A percentile compares a stretch with the other conserved stretches of the same genome.
phyloP scores from a whole-genome alignment of 92 coral and sea anemone species.

The Zoanthus solanderi region DNA sequence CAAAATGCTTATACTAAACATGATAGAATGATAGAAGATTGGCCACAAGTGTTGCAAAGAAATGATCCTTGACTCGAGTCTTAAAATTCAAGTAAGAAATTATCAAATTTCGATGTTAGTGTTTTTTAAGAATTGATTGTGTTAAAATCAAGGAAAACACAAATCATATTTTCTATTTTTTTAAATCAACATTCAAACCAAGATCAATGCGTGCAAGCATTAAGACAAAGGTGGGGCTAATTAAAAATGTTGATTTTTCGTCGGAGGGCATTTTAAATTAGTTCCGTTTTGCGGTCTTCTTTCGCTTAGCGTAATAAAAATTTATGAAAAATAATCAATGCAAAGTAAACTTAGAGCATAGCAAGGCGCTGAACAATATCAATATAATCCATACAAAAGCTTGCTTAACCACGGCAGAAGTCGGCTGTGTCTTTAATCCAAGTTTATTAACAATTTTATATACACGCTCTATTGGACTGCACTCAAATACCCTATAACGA shows the following conservation, averaged over 20 bases:
- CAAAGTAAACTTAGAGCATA: conserved; percentile 5
- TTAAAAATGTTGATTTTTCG: not conserved
- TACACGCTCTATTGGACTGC: conserved; percentile 35
- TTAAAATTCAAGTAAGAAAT: no score
- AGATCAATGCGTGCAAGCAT: not conserved
- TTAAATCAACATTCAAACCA: not conserved
- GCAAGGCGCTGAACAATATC: not conserved
- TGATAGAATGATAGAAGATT: no score
- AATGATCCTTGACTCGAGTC: no score
- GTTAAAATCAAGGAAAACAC: no score
- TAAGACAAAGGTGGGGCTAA: not conserved
- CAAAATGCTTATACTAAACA: no score
- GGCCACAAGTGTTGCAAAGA: no score
- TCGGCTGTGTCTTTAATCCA: not conserved
- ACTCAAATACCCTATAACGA: not conserved
- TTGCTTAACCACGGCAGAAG: not conserved
- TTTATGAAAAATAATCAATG: not conserved
- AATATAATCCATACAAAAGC: not conserved
- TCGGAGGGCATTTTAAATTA: conserved; percentile 6
- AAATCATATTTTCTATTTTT: no score
- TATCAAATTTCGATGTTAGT: no score
- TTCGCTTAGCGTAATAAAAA: conserved; percentile 1
- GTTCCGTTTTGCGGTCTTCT: conserved; percentile 32
- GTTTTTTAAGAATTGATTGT: no score
- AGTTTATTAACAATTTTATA: conserved; percentile 42